Evolutionary conservation across 37 sponge, comb jelly and placozoan genomes (phyloP).

Genomic region (Oscarella lobularis): DNA sequence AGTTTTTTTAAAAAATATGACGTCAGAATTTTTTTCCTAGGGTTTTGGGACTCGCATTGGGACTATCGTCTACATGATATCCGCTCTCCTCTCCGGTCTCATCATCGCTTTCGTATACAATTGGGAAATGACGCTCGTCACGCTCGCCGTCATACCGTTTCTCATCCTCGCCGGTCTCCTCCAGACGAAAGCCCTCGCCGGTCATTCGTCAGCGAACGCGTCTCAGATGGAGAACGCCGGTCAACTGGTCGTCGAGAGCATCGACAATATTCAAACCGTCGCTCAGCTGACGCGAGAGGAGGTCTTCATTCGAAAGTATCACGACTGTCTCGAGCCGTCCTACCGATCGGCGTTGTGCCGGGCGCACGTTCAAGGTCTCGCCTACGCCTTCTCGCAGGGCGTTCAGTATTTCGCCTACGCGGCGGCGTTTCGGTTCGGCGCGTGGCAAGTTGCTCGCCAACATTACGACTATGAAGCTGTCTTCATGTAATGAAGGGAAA

Average conservation of each 20-base stretch:
- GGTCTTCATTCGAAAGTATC: background rate
- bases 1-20: too few relatives aligned
- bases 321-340: background rate
- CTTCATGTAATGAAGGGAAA: too few relatives aligned
- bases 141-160: background rate
- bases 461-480: too few relatives aligned
- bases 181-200: background rate
- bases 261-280: background rate
- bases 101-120: background rate
- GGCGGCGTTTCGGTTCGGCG: background rate
- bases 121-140: background rate
- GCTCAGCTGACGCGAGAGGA: background rate
- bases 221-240: background rate
- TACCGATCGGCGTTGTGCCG: background rate
- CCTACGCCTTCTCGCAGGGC: background rate
- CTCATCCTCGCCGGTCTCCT: background rate
- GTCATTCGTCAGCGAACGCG: background rate
- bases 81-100: background rate
- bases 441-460: slow-evolving; percentile 1
- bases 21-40: background rate
- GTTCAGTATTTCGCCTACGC: background rate
- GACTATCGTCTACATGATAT: background rate
- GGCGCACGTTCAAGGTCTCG: background rate
- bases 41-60: background rate
- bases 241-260: background rate